Conservation (phyloP, 2,888 invertebrate genomes). For the Cryptocephalus primarius region DNA sequence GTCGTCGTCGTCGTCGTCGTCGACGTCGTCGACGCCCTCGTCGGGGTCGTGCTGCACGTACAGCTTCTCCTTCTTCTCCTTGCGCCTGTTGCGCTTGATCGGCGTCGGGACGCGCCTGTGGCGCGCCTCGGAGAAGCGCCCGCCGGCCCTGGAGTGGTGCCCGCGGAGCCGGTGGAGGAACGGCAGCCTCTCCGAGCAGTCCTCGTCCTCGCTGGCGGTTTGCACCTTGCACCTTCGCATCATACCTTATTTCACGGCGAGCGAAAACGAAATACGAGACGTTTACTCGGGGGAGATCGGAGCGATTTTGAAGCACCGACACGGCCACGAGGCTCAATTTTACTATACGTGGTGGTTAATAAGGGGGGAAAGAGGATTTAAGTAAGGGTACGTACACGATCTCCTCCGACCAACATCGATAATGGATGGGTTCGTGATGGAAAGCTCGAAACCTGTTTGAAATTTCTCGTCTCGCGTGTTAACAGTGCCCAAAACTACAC, state of each 20-base stretch:
- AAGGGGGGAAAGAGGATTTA: too few species aligned
- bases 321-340: too few species aligned
- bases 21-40: constrained; percentile 16
- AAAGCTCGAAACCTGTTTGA: too few species aligned
- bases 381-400: too few species aligned
- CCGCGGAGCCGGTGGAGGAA: constrained; percentile 42
- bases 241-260: background rate
- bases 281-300: too few species aligned
- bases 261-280: too few species aligned
- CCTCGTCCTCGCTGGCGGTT: constrained; percentile 38
- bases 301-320: too few species aligned
- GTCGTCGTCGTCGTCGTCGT: constrained; percentile 33
- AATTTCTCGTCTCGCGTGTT: too few species aligned
- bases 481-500: too few species aligned
- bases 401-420: too few species aligned
- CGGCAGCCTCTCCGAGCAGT: constrained; percentile 37
- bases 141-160: constrained; percentile 24
- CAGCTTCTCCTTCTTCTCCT: constrained; percentile 13
- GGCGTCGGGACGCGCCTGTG: constrained; percentile 50
- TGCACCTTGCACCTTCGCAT: constrained; percentile 17
- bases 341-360: too few species aligned
- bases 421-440: too few species aligned
- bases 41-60: constrained; percentile 26
- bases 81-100: constrained; percentile 38
- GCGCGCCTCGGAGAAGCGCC: constrained; percentile 45